Conservation (phyloP, 2,888 invertebrate genomes). For the Oxycera nigricornis region DNA sequence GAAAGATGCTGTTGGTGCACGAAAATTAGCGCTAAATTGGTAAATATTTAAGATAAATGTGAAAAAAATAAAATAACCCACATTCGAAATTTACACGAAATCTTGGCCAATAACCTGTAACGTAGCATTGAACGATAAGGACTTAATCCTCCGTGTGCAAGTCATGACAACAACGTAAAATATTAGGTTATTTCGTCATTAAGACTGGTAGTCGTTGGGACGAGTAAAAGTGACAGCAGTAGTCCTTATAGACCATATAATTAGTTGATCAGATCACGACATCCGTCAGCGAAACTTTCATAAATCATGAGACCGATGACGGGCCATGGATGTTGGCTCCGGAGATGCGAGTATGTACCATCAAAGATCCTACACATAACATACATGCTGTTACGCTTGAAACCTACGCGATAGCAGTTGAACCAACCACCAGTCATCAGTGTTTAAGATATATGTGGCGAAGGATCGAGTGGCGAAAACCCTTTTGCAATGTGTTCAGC, state of each 20-base stretch:
- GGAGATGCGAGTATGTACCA: neutral
- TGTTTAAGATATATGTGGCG: conserved; percentile 6
- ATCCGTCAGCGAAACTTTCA: conserved; percentile 39
- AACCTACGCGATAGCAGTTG: neutral
- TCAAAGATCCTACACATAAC: neutral
- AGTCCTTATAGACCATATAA: conserved; percentile 38
- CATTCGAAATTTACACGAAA: too few species aligned
- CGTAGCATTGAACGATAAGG: too few species aligned
- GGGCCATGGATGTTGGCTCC: conserved; percentile 4
- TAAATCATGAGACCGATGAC: conserved; percentile 35
- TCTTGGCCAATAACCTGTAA: too few species aligned
- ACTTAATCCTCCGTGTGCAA: neutral
- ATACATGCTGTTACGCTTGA: neutral
- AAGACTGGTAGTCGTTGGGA: neutral
- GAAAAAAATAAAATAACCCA: too few species aligned
- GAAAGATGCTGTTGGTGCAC: too few species aligned
- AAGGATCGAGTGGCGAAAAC: conserved; percentile 17
- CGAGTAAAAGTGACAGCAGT: neutral
- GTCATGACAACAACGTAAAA: neutral
- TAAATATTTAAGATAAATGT: too few species aligned
- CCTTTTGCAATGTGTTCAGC: conserved; percentile 14
- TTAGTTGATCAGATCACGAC: conserved; percentile 40
- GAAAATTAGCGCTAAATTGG: too few species aligned
- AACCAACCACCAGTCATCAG: conserved; percentile 22
- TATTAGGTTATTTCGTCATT: conserved; percentile 15